Evolutionary conservation across 2,113 vertebrate species (phyloP).

Genomic region (Strigops habroptila): DNA sequence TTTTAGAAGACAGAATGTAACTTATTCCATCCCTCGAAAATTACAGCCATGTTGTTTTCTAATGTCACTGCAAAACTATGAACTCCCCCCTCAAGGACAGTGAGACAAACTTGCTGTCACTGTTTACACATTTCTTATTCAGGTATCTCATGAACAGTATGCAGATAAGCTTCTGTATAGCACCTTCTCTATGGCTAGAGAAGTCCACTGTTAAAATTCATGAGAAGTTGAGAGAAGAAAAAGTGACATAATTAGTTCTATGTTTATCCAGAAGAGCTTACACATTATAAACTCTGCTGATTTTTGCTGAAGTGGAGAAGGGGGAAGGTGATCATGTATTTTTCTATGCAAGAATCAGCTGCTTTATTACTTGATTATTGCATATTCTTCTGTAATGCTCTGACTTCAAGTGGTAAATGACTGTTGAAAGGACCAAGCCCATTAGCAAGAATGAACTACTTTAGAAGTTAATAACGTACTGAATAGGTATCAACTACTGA

Average conservation of each 20-base stretch:
- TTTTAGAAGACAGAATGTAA: conserved; percentile 47
- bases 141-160: neutral
- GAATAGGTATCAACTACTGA: neutral
- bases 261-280: neutral
- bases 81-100: neutral
- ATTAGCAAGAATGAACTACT: neutral
- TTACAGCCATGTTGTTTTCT: conserved; percentile 48
- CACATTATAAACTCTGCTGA: neutral
- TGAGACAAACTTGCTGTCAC: neutral
- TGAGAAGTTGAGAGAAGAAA: neutral
- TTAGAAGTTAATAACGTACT: neutral
- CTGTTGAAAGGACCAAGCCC: neutral
- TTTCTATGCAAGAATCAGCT: neutral
- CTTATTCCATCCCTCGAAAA: conserved; percentile 28
- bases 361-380: neutral
- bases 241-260: neutral
- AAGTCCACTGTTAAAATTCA: neutral
- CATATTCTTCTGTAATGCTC: neutral
- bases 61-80: conserved; percentile 47
- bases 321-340: neutral
- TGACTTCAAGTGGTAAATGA: neutral
- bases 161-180: neutral
- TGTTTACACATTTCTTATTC: neutral
- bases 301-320: neutral
- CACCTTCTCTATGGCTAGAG: neutral